phyloP scores from a whole-genome alignment of 2,797 vertebrate species.

The Arctocebus calabarensis region DNA sequence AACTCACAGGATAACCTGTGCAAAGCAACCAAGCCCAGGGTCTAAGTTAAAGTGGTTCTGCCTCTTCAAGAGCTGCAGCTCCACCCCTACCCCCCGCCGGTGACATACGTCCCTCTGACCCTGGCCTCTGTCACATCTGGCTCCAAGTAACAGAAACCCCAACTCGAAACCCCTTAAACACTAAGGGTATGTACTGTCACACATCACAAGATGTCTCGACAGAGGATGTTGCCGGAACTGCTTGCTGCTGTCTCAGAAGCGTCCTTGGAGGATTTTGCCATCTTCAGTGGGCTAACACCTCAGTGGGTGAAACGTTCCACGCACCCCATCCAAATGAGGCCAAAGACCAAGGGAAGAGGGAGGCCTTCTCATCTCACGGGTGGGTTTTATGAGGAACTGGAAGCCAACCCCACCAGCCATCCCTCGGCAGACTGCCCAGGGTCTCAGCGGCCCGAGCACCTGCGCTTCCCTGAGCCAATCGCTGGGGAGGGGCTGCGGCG shows the following conservation, averaged over 20 bases:
- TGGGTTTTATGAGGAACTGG: not conserved
- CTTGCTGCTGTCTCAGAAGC: not conserved
- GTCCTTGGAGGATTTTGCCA: not conserved
- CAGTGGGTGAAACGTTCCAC: not conserved
- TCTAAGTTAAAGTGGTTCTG: not conserved
- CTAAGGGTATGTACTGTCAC: not conserved
- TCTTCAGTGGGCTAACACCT: not conserved
- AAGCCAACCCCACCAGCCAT: not conserved
- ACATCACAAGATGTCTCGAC: not conserved
- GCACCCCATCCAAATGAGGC: not conserved
- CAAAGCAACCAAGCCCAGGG: not conserved
- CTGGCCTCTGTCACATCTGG: not conserved
- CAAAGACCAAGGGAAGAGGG: not conserved
- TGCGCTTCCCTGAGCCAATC: not conserved
- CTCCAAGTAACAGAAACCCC: conserved; percentile 25
- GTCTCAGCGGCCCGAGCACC: not conserved
- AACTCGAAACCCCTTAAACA: not conserved
- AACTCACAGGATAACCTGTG: not conserved
- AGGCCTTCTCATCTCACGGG: not conserved
- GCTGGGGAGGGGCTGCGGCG: not conserved
- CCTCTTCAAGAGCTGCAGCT: not conserved
- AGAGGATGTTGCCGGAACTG: not conserved
- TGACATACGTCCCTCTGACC: not conserved
- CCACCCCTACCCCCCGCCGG: too few relatives aligned
- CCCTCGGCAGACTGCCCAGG: not conserved